phyloP scores from a whole-genome alignment of 2,113 vertebrate genomes.

The Muscicapa adusta region DNA sequence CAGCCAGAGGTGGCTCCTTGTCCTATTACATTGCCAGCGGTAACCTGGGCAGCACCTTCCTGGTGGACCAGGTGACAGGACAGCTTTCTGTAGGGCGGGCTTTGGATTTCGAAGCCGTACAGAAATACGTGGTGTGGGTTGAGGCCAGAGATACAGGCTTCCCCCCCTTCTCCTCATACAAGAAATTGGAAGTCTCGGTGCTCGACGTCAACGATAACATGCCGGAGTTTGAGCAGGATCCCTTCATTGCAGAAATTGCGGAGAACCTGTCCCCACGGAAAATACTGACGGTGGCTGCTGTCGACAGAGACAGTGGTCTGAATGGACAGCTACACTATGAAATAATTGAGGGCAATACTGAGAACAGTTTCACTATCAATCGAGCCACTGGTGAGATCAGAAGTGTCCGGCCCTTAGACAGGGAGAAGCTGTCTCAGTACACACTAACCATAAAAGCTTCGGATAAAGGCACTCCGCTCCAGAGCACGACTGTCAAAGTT shows the following conservation, averaged over 20 bases:
- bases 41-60: conserved; percentile 88
- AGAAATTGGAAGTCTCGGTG: conserved; percentile 85
- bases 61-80: conserved; percentile 90
- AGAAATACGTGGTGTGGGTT: conserved; percentile 91
- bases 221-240: conserved; percentile 85
- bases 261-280: conserved; percentile 89
- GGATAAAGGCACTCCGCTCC: conserved; percentile 82
- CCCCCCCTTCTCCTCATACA: conserved; percentile 94
- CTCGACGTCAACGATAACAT: conserved; percentile 92
- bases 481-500: conserved; percentile 81
- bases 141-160: conserved; percentile 94
- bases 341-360: conserved; percentile 85
- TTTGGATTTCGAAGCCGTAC: conserved; percentile 89
- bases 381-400: conserved; percentile 88
- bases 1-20: conserved; percentile 84
- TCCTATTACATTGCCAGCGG: conserved; percentile 94
- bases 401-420: conserved; percentile 85
- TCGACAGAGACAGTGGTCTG: conserved; percentile 87
- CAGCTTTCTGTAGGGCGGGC: conserved; percentile 82
- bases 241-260: conserved; percentile 83
- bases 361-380: conserved; percentile 88
- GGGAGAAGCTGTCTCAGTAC: conserved; percentile 85
- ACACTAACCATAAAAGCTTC: conserved; percentile 83
- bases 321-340: conserved; percentile 90
- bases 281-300: conserved; percentile 82